Evolutionary conservation across 2,797 vertebrate species (phyloP).

Genomic region (Coracias cyanogaster): DNA sequence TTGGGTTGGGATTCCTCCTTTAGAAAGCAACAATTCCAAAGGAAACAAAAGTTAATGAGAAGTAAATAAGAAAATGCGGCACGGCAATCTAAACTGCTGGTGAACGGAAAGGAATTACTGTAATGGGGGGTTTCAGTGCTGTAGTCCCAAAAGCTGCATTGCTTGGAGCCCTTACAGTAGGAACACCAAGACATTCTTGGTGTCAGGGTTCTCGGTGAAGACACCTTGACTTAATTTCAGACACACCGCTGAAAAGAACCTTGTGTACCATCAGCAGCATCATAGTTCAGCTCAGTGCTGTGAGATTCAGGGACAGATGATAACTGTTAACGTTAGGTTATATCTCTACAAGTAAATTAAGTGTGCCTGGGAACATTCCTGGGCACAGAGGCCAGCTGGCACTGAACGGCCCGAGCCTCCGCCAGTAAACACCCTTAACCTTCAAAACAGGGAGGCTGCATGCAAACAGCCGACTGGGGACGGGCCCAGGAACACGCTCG

Average conservation of each 20-base stretch:
- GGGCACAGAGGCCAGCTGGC: slow-evolving; percentile 49
- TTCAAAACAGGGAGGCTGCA: slow-evolving; percentile 25
- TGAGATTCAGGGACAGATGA: not conserved
- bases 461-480: slow-evolving; percentile 7
- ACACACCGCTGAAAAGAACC: not conserved
- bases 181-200: not conserved
- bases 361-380: slow-evolving; percentile 67
- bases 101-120: not conserved
- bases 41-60: not conserved
- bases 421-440: slow-evolving; percentile 46
- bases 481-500: not conserved
- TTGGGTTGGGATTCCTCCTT: not conserved
- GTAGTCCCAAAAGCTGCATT: not conserved
- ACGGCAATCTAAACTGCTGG: not conserved
- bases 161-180: not conserved
- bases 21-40: not conserved
- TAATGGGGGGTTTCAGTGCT: not conserved
- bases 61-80: not conserved
- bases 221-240: not conserved
- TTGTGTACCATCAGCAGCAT: not conserved
- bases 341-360: slow-evolving; percentile 41
- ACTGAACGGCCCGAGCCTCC: fast-evolving
- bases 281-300: not conserved
- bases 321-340: not conserved
- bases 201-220: not conserved